These are phyloP conservation scores for Capitulum mitella DNA, from an alignment of 2,888 invertebrate species.

Conservation along the genomic window DNA sequence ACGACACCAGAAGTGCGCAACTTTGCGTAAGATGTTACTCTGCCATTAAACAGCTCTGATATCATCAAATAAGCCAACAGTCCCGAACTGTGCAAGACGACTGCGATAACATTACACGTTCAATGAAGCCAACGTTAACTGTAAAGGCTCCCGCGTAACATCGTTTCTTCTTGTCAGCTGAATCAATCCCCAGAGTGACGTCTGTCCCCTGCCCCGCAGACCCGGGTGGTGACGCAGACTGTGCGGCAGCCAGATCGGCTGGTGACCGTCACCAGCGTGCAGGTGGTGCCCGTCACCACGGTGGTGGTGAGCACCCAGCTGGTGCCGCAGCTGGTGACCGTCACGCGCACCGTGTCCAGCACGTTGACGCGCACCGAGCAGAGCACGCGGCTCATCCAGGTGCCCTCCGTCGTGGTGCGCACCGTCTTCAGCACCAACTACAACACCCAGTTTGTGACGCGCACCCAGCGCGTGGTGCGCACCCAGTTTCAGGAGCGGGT, in stretches of 20 bases:
- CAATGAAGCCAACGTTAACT: too few relatives aligned
- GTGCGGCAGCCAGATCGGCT: neutral
- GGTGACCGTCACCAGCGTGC: neutral
- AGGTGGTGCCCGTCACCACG: constrained; percentile 6
- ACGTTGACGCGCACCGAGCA: constrained; percentile 31
- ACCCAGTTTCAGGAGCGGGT: neutral
- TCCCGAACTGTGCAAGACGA: too few relatives aligned
- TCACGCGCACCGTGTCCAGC: constrained; percentile 30
- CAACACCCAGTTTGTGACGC: constrained; percentile 30
- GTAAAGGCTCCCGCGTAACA: too few relatives aligned
- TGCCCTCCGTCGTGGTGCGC: constrained; percentile 28
- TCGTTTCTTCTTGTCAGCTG: too few relatives aligned
- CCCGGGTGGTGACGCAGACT: neutral
- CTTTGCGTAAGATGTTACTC: too few relatives aligned
- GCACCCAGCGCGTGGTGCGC: constrained; percentile 30
- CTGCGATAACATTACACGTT: too few relatives aligned
- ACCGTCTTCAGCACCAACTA: constrained; percentile 31
- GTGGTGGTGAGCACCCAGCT: constrained; percentile 1
- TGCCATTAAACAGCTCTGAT: too few relatives aligned
- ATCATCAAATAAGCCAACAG: too few relatives aligned
- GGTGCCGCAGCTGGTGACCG: neutral
- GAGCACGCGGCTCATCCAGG: constrained; percentile 29
- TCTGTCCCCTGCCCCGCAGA: too few relatives aligned
- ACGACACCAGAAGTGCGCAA: too few relatives aligned
- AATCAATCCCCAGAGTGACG: too few relatives aligned